phyloP scores from a whole-genome alignment of 2,113 vertebrate species.

The Calonectris borealis region DNA sequence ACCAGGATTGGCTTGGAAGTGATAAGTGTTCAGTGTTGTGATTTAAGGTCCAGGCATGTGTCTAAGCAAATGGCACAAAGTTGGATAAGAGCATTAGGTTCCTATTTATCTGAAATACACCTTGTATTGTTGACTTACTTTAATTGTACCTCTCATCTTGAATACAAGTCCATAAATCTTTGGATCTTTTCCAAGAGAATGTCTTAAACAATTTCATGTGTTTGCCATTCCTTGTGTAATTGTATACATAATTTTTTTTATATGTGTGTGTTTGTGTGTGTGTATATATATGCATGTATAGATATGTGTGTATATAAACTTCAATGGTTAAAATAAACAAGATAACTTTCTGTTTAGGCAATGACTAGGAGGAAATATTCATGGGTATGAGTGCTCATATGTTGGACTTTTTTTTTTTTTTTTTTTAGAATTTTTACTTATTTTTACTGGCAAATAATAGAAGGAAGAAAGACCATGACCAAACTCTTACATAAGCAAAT shows the following conservation, averaged over 20 bases:
- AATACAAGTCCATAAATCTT: not conserved
- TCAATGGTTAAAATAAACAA: not conserved
- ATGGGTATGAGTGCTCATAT: not conserved
- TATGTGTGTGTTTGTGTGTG: not conserved
- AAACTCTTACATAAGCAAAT: conserved; percentile 80
- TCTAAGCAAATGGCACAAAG: not conserved
- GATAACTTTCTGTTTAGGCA: not conserved
- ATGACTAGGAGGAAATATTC: not conserved
- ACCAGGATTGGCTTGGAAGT: not conserved
- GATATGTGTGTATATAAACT: not conserved
- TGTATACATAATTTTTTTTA: not conserved
- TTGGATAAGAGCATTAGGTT: not conserved
- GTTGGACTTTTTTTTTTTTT: not conserved
- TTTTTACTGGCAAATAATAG: conserved; percentile 86
- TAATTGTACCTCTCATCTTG: not conserved
- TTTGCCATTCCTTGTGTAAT: not conserved
- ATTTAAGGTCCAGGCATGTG: not conserved
- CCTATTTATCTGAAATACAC: not conserved
- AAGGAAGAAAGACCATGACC: conserved; percentile 82
- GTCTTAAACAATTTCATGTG: not conserved
- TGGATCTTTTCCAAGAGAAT: not conserved
- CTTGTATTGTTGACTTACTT: not conserved
- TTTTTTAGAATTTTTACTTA: conserved; percentile 82
- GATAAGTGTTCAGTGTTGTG: not conserved
- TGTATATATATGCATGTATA: not conserved